Conservation (phyloP, 2,888 invertebrate genomes). For the Acrobasis consociella region DNA sequence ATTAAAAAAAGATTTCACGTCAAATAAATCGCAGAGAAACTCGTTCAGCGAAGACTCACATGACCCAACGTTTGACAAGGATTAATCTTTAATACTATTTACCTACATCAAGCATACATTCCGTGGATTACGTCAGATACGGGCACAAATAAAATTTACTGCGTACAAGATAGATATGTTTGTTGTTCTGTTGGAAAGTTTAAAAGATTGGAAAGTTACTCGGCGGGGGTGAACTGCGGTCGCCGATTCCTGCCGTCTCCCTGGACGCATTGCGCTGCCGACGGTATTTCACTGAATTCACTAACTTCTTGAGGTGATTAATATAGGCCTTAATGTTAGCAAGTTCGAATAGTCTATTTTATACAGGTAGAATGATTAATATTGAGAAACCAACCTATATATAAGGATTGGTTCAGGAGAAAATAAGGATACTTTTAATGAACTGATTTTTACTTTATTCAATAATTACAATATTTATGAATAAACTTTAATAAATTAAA, state of each 20-base stretch:
- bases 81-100: conserved; percentile 25
- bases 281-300: neutral
- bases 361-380: no score
- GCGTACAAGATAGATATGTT: conserved; percentile 48
- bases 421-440: no score
- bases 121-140: conserved; percentile 23
- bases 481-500: no score
- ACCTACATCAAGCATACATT: conserved; percentile 25
- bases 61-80: conserved; percentile 24
- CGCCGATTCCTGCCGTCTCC: conserved; percentile 37
- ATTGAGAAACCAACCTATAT: no score
- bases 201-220: conserved; percentile 66
- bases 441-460: no score
- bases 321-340: neutral
- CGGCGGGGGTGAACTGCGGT: conserved; percentile 37
- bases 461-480: no score
- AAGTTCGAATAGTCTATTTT: no score
- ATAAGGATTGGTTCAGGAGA: no score
- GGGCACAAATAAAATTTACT: conserved; percentile 28
- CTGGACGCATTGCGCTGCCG: conserved; percentile 45
- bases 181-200: conserved; percentile 47
- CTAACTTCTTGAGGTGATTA: neutral
- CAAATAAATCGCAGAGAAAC: conserved; percentile 14
- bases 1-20: conserved; percentile 20
- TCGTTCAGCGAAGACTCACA: conserved; percentile 15